These are phyloP conservation scores for Thera obeliscata DNA, from an alignment of 2,888 invertebrate genomes.

Conservation along the genomic window DNA sequence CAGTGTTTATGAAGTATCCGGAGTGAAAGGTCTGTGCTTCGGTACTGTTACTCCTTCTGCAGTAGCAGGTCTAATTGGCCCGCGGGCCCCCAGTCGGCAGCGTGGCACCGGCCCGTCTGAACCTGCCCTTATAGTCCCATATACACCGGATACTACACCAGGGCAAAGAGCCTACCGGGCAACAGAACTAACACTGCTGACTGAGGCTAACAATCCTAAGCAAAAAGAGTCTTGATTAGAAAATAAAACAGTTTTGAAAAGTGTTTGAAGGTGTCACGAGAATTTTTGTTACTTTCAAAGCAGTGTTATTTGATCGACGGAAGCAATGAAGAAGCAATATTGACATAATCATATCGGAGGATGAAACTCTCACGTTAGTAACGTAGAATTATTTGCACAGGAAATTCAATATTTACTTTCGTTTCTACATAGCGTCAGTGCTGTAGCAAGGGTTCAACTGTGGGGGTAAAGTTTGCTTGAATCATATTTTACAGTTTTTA, in stretches of 20 bases:
- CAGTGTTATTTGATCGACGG: constrained; percentile 11
- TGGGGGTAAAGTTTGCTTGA: not conserved
- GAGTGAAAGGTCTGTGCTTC: constrained; percentile 13
- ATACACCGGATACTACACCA: not conserved
- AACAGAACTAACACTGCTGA: not conserved
- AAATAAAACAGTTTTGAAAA: not conserved
- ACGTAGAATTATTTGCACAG: constrained; percentile 32
- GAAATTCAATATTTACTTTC: constrained; percentile 30
- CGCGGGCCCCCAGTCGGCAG: constrained; percentile 25
- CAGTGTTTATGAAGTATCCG: constrained; percentile 3
- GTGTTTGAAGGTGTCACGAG: not conserved
- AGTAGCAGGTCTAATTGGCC: constrained; percentile 26
- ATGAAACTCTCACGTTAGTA: constrained; percentile 49
- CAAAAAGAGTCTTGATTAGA: not conserved
- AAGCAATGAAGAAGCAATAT: constrained; percentile 32
- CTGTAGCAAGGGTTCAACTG: constrained; percentile 9
- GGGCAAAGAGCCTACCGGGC: not conserved
- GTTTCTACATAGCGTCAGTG: constrained; percentile 14
- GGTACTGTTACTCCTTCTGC: constrained; percentile 15
- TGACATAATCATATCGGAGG: constrained; percentile 30
- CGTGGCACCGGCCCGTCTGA: constrained; percentile 22
- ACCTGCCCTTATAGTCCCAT: constrained; percentile 17
- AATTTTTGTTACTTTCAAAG: not conserved
- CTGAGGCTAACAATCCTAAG: not conserved
- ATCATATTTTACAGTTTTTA: not conserved